phyloP scores from a whole-genome alignment of 64 coral and sea anemone genomes.

The Montipora sp. region DNA sequence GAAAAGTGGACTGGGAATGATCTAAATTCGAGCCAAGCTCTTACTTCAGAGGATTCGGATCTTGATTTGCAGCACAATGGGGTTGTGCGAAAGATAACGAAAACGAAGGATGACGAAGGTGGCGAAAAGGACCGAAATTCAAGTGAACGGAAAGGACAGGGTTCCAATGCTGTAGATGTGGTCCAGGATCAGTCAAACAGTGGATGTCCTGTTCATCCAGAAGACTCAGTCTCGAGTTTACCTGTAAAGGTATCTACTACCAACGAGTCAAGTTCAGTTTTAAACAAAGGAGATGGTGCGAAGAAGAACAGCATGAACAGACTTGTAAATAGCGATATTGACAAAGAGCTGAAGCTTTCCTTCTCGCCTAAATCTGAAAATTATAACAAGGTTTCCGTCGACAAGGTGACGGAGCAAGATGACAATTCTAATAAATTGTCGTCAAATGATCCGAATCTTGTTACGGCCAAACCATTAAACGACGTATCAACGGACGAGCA shows the following conservation, averaged over 20 bases:
- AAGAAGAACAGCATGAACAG: neutral
- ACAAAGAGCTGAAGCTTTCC: neutral
- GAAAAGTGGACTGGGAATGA: constrained; percentile 17
- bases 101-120: neutral
- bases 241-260: neutral
- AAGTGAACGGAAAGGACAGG: neutral
- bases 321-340: neutral
- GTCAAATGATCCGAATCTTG: neutral
- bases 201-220: neutral
- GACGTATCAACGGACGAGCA: neutral
- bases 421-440: neutral
- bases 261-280: neutral
- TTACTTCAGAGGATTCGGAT: neutral
- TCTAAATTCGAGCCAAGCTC: neutral
- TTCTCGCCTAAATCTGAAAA: neutral
- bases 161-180: neutral
- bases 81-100: neutral
- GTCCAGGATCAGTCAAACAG: neutral
- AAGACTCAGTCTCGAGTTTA: neutral
- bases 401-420: neutral
- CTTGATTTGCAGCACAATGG: neutral
- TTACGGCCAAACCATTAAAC: neutral
- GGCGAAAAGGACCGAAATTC: neutral
- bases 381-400: neutral
- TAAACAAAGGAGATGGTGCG: neutral